Base-by-base conservation (phyloP, 2,113 vertebrate genomes). In the Isurus oxyrinchus region DNA sequence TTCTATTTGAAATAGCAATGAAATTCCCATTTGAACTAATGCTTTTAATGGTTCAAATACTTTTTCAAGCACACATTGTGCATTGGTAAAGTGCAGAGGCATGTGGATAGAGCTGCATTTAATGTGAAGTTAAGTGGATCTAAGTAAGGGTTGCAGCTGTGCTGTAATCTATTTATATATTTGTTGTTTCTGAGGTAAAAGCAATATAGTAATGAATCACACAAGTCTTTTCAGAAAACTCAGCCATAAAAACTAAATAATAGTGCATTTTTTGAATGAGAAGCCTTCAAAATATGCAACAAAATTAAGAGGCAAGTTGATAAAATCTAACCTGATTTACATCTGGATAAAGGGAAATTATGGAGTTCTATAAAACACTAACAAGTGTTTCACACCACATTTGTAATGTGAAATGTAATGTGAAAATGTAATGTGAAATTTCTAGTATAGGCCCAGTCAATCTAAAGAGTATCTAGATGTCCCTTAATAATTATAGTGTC, bases 21-120 rank as follows among this genome's bases (percentile, higher is more conserved):
- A 21, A 35, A 84, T 23, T 21, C 40, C 16, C 81, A 84, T 84
- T 84, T 84, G 81, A 84, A 19, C 40, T 16, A 84, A 84, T 84
- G 81, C 81, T 84, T 84, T 84, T 49, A 44, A 44, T 94, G 8
- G 96, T 94, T n/a, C 72, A 76, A 96, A 76, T 40, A 96, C 44
- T 40, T 86, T 96, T 96, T 16, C 59, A n/a, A 96, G 63, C 63
- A 67, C 96, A 96, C 69, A 40, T 44, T 31, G 61, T 95, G 76
- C 49, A 84, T 88, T 96, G 94, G 14, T 90, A 88, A 96, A 97
- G 81, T 84, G 40, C 81, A 84, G 96, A 49, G 40, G 40, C 81
- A 84, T 84, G 27, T 86, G 40, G 87, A 67, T 84, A 63, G 21
- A 96, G 91, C 86, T 81, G 96, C 87, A 72, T 96, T 10, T 66